Evolutionary conservation across 2,888 invertebrate genomes (phyloP), one percentile per base, ranked within the genome.

Genomic region (Lutraria lutraria): DNA sequence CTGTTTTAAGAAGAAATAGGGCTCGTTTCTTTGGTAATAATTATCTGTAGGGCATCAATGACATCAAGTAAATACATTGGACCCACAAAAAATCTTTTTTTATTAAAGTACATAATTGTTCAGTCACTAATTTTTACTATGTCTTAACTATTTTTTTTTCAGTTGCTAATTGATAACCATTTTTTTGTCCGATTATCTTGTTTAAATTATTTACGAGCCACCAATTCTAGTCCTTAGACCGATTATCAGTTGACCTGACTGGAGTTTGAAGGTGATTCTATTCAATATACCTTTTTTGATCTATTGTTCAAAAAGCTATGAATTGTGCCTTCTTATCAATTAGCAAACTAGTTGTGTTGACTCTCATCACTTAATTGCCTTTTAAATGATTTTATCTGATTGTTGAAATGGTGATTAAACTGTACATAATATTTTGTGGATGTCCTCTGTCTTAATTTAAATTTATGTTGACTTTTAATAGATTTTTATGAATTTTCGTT

Each of bases 31-130:
- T n/a, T n/a, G n/a, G n/a, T n/a, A n/a, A n/a, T n/a, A n/a, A n/a
- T n/a, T n/a, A 60, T 83, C 81, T 52, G 80, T 68, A 63, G 54
- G 79, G 68, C 56, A 88, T 91, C 53, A 89, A 89, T 86, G 90
- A 90, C 92, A 90, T 81, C 76, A 68, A 16, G 85, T 85, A 43
- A 80, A 60, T 87, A 76, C 83, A 80, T 88, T 88, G 52, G 68
- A 88, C 56, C 72, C 85, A 86, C 84, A n/a, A 86, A 86, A n/a
- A n/a, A n/a, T 43, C 43, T 43, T 43, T 43, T 4, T 43, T 43
- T 43, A 8, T 43, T 43, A 43, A 8, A 8, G 43, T 43, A 8
- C 43, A 43, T 43, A 43, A 43, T 43, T 8, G 8, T 43, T 8
- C 43, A 43, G 56, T 56, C 19, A 56, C 56, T 16, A 56, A 2